Base-by-base conservation (phyloP, 2,113 vertebrate species). In the Phrynosoma platyrhinos region DNA sequence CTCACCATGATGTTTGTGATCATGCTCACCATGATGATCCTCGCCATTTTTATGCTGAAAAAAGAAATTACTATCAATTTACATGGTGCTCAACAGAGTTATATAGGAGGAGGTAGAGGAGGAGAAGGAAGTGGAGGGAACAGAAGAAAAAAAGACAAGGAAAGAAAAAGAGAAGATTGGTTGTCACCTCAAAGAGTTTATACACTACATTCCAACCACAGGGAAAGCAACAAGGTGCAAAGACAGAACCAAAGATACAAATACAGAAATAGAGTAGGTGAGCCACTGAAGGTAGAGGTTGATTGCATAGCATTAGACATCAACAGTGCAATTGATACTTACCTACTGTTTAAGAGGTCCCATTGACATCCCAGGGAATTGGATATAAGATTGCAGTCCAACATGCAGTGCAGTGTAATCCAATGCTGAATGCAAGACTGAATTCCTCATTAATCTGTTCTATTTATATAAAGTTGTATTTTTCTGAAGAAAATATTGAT, bases 21-120 rank as follows among this genome's bases (percentile, higher is more conserved):
- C 0, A 42, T 77, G 23, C 76, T 78, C 27, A 78, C 76, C 76
- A 0, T 1, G 4, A 0, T 1, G 4, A 0, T 0, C 18, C 0
- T n/a, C 27, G 18, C 52, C 77, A n/a, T 42, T 52, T 4, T 47
- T 27, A 62, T 9, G 47, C 77, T 79, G 52, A 79, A 79, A 79
- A 12, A 79, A 42, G 53, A 79, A 5, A 47, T 9, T 8, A 40
- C 9, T 62, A 12, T 62, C 58, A 62, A 62, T 62, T 14, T 62
- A 62, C 77, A 79, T 79, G 47, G 18, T 30, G 30, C 52, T 30
- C 53, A 79, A 30, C 47, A 79, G 53, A 79, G 18, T 18, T 18
- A n/a, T 1, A 6, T 2, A n/a, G 53, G 47, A 79, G 5, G 47
- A 79, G 13, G 68, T 9, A 69, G 14, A 40, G 74, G n/a, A 14